Base-by-base conservation (phyloP, 2,113 vertebrate species). In the Phodopus roborovskii region DNA sequence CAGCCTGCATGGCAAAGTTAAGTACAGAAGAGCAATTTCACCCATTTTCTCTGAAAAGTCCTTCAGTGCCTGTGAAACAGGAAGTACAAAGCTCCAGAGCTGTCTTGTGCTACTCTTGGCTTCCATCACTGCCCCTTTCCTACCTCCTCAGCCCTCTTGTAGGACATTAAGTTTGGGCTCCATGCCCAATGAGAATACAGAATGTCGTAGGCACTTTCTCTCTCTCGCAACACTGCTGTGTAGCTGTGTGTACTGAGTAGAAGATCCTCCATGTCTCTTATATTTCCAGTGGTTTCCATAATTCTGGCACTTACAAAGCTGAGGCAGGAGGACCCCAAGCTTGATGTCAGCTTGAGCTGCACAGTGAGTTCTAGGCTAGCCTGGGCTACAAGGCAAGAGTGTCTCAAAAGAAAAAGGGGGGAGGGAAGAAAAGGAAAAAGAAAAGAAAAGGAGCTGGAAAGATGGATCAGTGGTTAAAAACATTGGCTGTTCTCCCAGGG, bases 1-100 rank as follows among this genome's bases (percentile, higher is more conserved):
- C 24, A 53, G 36, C 84, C 20, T 45, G 24, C 28, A 60, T 22
- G 36, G 5, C 85, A 75, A 71, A 94, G 79, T 78, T 42, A 75
- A 45, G 30, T 15, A 13, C 90, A 24, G 39, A 33, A 24, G 39
- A 33, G 33, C 3, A 6, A 22, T 30, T 45, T 66, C 87, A 74
- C 71, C 60, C 62, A 66, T 90, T 58, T 86, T 66, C 88, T 89
- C 42, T 70, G 50, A 90, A 91, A 94, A 92, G 39, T 30, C 87
- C 33, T 75, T 75, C n/a, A 42, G 16, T 71, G 53, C 74, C 81
- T 82, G 45, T 60, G 53, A 53, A 73, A 45, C 20, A 24, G 28
- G 20, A 10, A 91, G 39, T 11, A 24, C 56, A 45, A 39, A 77
- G 78, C 26, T 48, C 68, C 71, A 70, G n/a, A 85, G 30, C 7